Conservation (phyloP, 1,140 invertebrate species). For the Sitodiplosis mosellana region DNA sequence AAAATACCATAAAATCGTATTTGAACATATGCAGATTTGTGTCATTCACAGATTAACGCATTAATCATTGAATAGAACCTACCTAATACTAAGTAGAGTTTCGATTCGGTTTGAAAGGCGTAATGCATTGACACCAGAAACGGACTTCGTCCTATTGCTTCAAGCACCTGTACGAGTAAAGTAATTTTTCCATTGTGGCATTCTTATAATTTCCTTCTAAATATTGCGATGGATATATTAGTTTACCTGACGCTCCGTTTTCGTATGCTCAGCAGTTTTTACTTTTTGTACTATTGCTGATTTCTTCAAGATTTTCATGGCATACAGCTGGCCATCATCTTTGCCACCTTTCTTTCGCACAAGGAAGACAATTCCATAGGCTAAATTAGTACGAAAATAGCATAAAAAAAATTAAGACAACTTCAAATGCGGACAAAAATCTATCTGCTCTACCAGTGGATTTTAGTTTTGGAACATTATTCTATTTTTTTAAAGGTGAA, state of each 20-base stretch:
- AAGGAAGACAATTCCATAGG: slow-evolving; percentile 86
- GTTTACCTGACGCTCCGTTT: slow-evolving; percentile 62
- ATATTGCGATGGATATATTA: no score
- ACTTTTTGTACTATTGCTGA: slow-evolving; percentile 78
- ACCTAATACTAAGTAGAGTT: slow-evolving; percentile 84
- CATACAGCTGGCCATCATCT: slow-evolving; percentile 70
- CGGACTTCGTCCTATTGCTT: slow-evolving; percentile 71
- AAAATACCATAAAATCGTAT: neutral
- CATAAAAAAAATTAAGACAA: slow-evolving; percentile 19
- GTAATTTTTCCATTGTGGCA: neutral
- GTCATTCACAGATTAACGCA: neutral
- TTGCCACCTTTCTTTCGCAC: slow-evolving; percentile 63
- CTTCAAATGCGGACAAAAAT: no score
- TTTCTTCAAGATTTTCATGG: slow-evolving; percentile 89
- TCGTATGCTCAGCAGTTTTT: slow-evolving; percentile 85
- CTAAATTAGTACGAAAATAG: no score
- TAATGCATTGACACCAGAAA: slow-evolving; percentile 87
- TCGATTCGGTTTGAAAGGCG: slow-evolving; percentile 84
- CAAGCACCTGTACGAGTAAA: slow-evolving; percentile 42
- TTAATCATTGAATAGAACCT: slow-evolving; percentile 23
- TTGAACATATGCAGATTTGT: neutral
- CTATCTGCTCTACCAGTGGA: no score
- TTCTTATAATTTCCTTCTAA: no score
- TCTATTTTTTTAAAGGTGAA: neutral
- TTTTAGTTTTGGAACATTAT: no score